Evolutionary conservation across 2,888 invertebrate species (phyloP), one percentile per base, ranked within the genome.

Genomic region (Hipparchia sbordonii): DNA sequence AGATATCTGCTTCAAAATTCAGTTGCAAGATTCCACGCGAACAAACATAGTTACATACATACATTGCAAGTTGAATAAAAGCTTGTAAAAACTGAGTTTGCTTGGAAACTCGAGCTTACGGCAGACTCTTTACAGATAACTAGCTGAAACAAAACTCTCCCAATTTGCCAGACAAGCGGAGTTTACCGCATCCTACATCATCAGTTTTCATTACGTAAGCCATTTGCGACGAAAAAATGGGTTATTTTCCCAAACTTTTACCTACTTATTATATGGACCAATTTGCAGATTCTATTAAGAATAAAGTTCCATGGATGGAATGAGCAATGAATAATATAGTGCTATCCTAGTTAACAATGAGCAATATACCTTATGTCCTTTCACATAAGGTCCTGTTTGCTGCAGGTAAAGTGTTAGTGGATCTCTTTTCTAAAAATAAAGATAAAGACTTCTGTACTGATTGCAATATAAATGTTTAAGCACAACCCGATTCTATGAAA

Each of bases 381-480:
- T 5, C 7, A 8, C 1, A 5, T 63, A 63, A 48, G 63, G 63
- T 23, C 9, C 4, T 23, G 0, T 51, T 48, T 23, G 23, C 23
- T 51, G 7, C 9, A 13, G 9, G 9, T 10, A 63, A 13, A 23
- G 48, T n/a, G 9, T 23, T 8, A 57, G 23, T 23, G 12, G 59
- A 39, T 39, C 10, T 52, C 52, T 65, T 62, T 65, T 52, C 65
- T 52, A 39, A 65, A 10, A 51, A 65, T 10, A 46, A 9, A n/a
- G 62, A 46, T 62, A 65, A 69, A 54, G 54, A 62, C 70, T 70
- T 46, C 23, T 63, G 23, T 63, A 46, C 70, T 70, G 70, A 70
- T 71, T 71, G 65, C 33, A 62, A 59, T 51, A 65, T 71, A 71
- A 65, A 71, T 71, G 48, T 65, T 71, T 57, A 59, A 71, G 65